Conservation (phyloP, 2,113 vertebrate genomes). For the Colinus virginianus region DNA sequence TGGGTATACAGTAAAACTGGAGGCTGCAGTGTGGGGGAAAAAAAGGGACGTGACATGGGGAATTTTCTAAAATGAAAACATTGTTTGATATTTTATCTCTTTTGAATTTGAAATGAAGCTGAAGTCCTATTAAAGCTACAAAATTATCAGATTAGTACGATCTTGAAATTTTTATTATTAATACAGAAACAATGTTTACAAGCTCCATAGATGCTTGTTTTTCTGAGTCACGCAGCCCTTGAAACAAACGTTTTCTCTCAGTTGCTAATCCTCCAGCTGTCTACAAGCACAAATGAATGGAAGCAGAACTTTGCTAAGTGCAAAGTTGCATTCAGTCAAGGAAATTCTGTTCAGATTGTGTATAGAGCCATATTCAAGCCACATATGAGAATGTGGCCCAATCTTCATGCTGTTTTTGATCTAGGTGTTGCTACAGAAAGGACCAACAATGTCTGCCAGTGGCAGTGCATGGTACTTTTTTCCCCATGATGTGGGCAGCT, state of each 20-base stretch:
- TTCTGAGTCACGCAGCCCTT: fast-evolving
- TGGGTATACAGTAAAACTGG: not conserved
- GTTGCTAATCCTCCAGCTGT: not conserved
- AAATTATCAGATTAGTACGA: not conserved
- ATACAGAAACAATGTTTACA: fast-evolving
- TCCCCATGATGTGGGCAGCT: not conserved
- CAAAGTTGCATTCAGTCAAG: not conserved
- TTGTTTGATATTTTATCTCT: not conserved
- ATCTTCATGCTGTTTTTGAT: not conserved
- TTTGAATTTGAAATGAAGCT: not conserved
- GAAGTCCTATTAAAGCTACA: not conserved
- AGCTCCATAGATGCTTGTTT: fast-evolving
- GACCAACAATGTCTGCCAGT: not conserved
- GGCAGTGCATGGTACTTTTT: not conserved
- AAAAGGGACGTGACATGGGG: not conserved
- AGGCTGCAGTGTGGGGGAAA: not conserved
- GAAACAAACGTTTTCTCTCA: not conserved
- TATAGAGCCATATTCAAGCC: not conserved
- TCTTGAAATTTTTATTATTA: not conserved
- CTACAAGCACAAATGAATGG: fast-evolving
- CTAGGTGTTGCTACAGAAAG: not conserved
- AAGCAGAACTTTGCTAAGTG: not conserved
- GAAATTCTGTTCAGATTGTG: not conserved
- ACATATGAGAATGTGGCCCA: not conserved
- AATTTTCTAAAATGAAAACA: not conserved